Evolutionary conservation across 2,888 invertebrate species (phyloP), one percentile per base, ranked within the genome.

Genomic region (Flabesymbios commensalis): DNA sequence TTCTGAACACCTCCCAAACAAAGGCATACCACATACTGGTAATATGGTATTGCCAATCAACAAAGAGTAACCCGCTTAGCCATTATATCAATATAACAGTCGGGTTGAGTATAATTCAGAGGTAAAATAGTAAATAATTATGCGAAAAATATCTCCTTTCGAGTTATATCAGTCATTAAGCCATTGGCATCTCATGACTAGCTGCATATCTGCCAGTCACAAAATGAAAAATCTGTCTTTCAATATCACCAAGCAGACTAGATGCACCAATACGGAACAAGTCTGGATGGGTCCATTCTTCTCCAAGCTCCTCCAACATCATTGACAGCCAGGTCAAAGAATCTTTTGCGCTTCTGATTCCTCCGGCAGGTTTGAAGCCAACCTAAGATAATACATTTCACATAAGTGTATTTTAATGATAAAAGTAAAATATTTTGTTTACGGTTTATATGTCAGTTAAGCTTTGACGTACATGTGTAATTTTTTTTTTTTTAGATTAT

Each of bases 331-430:
- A 99, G 63, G 88, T 86, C 32, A 96, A 85, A 0, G 94, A 92
- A 79, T 98, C 95, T 49, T 87, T 86, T 0, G 90, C 87, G 0
- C 91, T 92, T 67, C 90, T 87, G 48, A 99, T 92, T 7, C 99
- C 99, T 19, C 99, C 99, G 24, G 99, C 99, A 24, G 99, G 96
- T 84, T 99, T 99, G 61, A 99, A 87, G 1, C 99, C 99, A 66
- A 98, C 90, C 92, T 93, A n/a, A n/a, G 43, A 39, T 5, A 10
- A 36, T 36, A 36, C 39, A 36, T 14, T 10, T 36, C 17, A 14
- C 17, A 36, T 17, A 36, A 14, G 39, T 36, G 10, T 14, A 10
- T 14, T 36, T 36, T 36, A 36, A 36, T 14, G 10, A 36, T 17
- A 14, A 10, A 51, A n/a, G 7, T 51, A 22, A 51, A 5, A 10